These are phyloP conservation scores for Pantherophis vulpinus DNA, from an alignment of 2,797 vertebrate species.

Conservation along the genomic window DNA sequence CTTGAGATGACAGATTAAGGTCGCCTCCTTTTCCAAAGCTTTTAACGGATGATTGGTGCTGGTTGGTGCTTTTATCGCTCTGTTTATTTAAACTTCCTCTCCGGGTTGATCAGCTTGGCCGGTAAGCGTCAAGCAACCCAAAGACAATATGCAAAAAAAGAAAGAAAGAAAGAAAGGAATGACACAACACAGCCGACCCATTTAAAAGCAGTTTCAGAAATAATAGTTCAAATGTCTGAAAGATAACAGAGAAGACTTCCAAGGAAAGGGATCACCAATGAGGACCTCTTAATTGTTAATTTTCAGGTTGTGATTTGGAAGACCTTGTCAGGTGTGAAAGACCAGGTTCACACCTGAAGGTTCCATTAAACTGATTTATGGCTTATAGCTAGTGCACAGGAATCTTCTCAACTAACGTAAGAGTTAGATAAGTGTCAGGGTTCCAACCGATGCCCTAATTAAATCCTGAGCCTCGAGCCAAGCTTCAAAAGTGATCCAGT, in stretches of 20 bases:
- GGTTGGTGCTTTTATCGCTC: background rate
- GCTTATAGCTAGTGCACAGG: background rate
- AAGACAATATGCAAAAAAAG: background rate
- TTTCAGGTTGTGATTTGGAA: no score
- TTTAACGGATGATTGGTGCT: background rate
- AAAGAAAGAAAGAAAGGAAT: background rate
- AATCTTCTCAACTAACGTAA: background rate
- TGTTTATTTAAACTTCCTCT: background rate
- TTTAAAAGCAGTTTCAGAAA: background rate
- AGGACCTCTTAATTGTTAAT: background rate
- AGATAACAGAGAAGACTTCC: no score
- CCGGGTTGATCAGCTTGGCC: background rate
- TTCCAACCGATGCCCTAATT: no score
- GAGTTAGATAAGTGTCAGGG: background rate
- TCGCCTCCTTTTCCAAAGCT: background rate
- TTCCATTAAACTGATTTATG: background rate
- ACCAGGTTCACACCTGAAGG: background rate
- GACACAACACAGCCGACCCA: no score
- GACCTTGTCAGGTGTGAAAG: background rate
- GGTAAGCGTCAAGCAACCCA: background rate
- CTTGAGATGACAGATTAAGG: constrained; percentile 6
- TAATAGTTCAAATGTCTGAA: background rate
- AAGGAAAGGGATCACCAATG: background rate
- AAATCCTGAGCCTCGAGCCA: no score
- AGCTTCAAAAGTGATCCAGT: no score